Evolutionary conservation across 2,888 invertebrate genomes (phyloP).

Genomic region (Cremastobaeus sp.): DNA sequence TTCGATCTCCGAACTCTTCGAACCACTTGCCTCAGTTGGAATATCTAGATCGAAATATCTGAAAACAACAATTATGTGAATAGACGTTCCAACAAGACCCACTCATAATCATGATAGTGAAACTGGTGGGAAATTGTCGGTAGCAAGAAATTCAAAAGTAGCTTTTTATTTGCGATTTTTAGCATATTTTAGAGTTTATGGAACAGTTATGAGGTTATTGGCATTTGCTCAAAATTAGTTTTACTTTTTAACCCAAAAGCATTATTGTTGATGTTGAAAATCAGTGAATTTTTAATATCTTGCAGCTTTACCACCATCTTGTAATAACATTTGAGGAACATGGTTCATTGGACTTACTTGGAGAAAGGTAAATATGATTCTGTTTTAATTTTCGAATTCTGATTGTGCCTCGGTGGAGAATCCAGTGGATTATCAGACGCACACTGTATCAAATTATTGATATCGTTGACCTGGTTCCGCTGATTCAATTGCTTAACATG

Average conservation of each 20-base stretch:
- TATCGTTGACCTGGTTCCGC: conserved; percentile 61
- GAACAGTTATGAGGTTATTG: too few species aligned
- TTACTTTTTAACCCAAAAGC: too few species aligned
- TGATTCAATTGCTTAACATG: conserved; percentile 64
- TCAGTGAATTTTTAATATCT: not conserved
- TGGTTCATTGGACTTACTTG: conserved; percentile 66
- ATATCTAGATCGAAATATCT: conserved; percentile 75
- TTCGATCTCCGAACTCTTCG: conserved; percentile 72
- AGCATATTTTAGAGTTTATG: too few species aligned
- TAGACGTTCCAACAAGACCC: not conserved
- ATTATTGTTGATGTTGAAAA: not conserved
- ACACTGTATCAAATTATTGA: conserved; percentile 65
- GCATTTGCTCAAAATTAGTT: too few species aligned
- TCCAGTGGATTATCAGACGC: conserved; percentile 64
- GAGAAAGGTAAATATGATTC: conserved; percentile 70
- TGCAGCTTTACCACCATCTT: not conserved
- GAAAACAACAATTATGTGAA: not conserved
- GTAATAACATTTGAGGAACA: not conserved
- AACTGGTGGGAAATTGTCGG: too few species aligned
- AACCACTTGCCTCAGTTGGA: conserved; percentile 68
- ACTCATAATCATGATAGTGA: too few species aligned
- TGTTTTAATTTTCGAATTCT: conserved; percentile 61
- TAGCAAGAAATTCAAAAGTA: not conserved
- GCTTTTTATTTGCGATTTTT: too few species aligned
- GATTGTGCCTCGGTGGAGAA: conserved; percentile 67